These are phyloP conservation scores for Ceratotherium simum DNA, from an alignment of 2,113 vertebrate genomes.

Conservation along the genomic window DNA sequence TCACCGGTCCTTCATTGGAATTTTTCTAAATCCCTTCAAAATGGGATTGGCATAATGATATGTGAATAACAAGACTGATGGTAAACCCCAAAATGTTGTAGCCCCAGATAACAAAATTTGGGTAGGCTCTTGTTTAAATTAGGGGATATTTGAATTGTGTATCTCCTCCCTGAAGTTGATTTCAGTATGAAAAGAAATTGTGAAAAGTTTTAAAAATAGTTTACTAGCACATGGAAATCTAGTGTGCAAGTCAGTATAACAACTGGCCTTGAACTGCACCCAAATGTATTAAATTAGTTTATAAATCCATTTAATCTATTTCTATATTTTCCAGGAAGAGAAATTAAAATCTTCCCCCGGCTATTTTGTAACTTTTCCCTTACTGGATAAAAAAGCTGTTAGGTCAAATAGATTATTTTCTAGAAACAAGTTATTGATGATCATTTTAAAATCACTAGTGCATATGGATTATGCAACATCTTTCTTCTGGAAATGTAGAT, in stretches of 20 bases:
- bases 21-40: neutral
- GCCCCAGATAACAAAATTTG: neutral
- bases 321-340: conserved; percentile 42
- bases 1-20: neutral
- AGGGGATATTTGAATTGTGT: neutral
- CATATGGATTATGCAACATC: neutral
- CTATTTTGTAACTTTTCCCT: conserved; percentile 68
- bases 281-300: conserved; percentile 62
- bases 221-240: neutral
- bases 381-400: conserved; percentile 33
- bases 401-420: conserved; percentile 64
- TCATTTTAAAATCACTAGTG: conserved; percentile 55
- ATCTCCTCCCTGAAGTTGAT: neutral
- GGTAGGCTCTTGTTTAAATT: neutral
- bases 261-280: conserved; percentile 42
- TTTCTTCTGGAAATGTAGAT: conserved; percentile 36
- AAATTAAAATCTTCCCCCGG: conserved; percentile 65
- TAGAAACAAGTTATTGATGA: conserved; percentile 55
- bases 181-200: neutral
- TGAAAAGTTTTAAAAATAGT: neutral
- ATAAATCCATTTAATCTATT: conserved; percentile 69
- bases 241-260: conserved; percentile 22
- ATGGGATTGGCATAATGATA: neutral
- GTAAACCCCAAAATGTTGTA: neutral
- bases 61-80: neutral